A percentile compares a stretch with the other conserved stretches of the same genome.
phyloP scores from a whole-genome alignment of 2,113 vertebrate genomes.

The Leptobrachium ailaonicum region DNA sequence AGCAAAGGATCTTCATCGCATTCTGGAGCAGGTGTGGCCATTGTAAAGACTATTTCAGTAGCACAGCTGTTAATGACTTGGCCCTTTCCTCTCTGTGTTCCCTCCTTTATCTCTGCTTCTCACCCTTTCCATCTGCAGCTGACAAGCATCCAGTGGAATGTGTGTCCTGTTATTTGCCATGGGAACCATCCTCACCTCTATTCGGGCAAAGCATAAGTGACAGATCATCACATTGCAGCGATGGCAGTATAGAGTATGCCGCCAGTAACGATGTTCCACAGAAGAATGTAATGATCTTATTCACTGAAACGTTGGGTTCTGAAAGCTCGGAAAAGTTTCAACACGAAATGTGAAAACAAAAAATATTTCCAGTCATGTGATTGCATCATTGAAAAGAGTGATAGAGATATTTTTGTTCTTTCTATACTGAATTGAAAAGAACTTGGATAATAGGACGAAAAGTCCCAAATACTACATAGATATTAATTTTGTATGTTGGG shows the following conservation, averaged over 20 bases:
- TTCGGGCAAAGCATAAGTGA: conserved; percentile 23
- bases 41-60: conserved; percentile 34
- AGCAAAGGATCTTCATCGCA: background rate
- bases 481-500: too few species aligned
- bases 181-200: conserved; percentile 37
- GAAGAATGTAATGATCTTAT: too few species aligned
- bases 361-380: too few species aligned
- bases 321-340: too few species aligned
- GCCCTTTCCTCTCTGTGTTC: conserved; percentile 28
- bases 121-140: conserved; percentile 45
- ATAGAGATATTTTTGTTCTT: too few species aligned
- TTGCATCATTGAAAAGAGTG: too few species aligned
- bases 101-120: conserved; percentile 38
- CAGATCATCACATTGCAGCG: background rate
- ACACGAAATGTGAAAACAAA: too few species aligned
- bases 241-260: background rate
- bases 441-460: too few species aligned
- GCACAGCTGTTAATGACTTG: conserved; percentile 40
- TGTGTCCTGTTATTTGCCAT: conserved; percentile 34
- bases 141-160: conserved; percentile 36
- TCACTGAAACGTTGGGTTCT: too few species aligned
- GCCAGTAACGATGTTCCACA: too few species aligned
- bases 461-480: too few species aligned
- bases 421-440: too few species aligned
- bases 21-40: conserved; percentile 9